Base-by-base conservation (phyloP, 2,113 vertebrate genomes). In the Ageneiosus marmoratus region DNA sequence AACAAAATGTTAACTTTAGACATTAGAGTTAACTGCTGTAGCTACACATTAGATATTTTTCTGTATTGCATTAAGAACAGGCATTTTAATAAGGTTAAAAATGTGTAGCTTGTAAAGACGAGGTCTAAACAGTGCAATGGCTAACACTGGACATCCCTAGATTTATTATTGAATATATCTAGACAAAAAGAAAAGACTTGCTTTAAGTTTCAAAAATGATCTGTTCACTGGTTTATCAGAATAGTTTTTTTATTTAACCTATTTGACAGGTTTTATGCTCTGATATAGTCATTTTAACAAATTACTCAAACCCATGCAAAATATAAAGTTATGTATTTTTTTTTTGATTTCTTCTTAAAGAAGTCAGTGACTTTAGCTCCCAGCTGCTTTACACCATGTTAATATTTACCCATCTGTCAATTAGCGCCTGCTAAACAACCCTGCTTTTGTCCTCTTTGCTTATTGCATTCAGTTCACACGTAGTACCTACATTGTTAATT, bases 171-270 rank as follows among this genome's bases (percentile, higher is more conserved):
- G 48, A 83, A 77, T 85, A 74, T 85, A 77, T 84, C 58, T 55
- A 79, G 65, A 67, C 32, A 15, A 55, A 77, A 86, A 88, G 58
- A 65, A 79, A 94, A 90, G 93, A 94, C 93, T 95, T 95, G 94
- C 94, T 95, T 95, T 92, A 93, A 93, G 92, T 93, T 89, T 95
- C 90, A 91, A 93, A 91, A 89, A 56, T 5, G 32, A 77, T 60
- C 44, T 81, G 29, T n/a, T 65, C 5, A 32, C 32, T 50, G 72
- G 15, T 48, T 79, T 85, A 51, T 18, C 56, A 62, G 51, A 32
- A 46, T 55, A 12, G 37, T 74, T 41, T 41, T 77, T 90, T 80
- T 44, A 46, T 27, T 44, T 48, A 46, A 13, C 12, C 20, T 29
- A 34, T 27, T 56, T 20, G 50, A 51, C 65, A 20, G 24, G 22